These are phyloP conservation scores for Acanthurus tractus DNA, from an alignment of 2,797 vertebrate genomes.

Conservation along the genomic window DNA sequence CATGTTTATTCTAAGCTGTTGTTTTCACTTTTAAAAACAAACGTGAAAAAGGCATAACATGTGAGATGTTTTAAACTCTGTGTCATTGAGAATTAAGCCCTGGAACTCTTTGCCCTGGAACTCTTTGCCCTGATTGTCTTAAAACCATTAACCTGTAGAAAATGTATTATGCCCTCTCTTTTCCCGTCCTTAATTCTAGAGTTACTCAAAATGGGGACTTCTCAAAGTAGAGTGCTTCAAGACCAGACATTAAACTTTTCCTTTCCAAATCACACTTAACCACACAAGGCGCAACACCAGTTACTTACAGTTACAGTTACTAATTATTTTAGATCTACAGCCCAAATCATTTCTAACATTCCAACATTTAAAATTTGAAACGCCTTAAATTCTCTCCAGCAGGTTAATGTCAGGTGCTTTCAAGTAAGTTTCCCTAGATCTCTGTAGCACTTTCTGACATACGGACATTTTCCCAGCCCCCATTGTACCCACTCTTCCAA, in stretches of 20 bases:
- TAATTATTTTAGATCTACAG: not conserved
- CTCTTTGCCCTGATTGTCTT: constrained; percentile 29
- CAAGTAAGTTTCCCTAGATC: constrained; percentile 15
- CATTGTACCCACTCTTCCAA: constrained; percentile 11
- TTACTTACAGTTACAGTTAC: too few species aligned
- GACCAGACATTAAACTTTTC: constrained; percentile 2
- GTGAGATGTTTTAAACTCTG: constrained; percentile 34
- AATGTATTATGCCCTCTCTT: not conserved
- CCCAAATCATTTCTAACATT: not conserved
- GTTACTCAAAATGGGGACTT: not conserved
- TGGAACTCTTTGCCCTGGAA: constrained; percentile 25
- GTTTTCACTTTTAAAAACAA: constrained; percentile 42
- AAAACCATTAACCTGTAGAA: constrained; percentile 18
- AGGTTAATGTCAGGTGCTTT: constrained; percentile 31
- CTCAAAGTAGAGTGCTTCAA: not conserved
- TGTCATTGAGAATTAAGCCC: constrained; percentile 24
- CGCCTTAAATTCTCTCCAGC: constrained; percentile 2
- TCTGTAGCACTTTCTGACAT: constrained; percentile 23
- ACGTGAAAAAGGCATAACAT: constrained; percentile 23
- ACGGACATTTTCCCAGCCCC: constrained; percentile 20
- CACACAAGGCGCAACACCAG: constrained; percentile 11
- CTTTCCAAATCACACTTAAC: not conserved
- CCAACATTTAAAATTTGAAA: constrained; percentile 14
- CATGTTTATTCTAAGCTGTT: constrained; percentile 35
- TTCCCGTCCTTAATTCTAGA: constrained; percentile 14